Conservation (phyloP, 2,888 invertebrate genomes). For the Zele albiditarsus region DNA sequence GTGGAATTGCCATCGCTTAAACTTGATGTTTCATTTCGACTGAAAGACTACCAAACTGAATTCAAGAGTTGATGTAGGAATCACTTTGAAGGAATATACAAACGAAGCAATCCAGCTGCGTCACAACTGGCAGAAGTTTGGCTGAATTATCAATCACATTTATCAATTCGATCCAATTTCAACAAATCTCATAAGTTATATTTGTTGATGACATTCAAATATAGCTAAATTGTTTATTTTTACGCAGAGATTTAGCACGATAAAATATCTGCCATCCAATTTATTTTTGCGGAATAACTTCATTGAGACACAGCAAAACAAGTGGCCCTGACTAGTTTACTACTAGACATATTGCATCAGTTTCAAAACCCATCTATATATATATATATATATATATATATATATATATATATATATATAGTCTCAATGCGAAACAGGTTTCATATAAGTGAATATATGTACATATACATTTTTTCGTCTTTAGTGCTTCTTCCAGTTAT, state of each 20-base stretch:
- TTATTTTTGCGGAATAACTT: too few relatives aligned
- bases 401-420: not conserved
- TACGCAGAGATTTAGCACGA: not conserved
- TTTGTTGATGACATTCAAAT: not conserved
- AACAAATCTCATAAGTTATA: not conserved
- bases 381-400: not conserved
- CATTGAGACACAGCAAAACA: too few relatives aligned
- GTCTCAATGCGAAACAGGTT: not conserved
- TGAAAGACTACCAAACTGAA: not conserved
- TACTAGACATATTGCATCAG: too few relatives aligned
- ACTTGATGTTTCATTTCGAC: not conserved
- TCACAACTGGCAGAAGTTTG: not conserved
- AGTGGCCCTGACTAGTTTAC: too few relatives aligned
- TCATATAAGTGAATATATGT: not conserved
- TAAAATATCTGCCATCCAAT: not conserved
- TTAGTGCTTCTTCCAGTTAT: not conserved
- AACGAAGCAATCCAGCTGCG: not conserved
- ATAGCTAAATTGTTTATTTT: not conserved
- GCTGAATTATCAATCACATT: not conserved
- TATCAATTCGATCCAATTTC: not conserved
- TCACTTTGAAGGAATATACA: not conserved
- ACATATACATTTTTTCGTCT: not conserved
- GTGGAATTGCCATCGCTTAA: not conserved
- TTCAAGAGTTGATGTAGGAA: not conserved
- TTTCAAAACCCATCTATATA: not conserved